Conservation (phyloP, 2,113 vertebrate species). For the Chionomys nivalis region DNA sequence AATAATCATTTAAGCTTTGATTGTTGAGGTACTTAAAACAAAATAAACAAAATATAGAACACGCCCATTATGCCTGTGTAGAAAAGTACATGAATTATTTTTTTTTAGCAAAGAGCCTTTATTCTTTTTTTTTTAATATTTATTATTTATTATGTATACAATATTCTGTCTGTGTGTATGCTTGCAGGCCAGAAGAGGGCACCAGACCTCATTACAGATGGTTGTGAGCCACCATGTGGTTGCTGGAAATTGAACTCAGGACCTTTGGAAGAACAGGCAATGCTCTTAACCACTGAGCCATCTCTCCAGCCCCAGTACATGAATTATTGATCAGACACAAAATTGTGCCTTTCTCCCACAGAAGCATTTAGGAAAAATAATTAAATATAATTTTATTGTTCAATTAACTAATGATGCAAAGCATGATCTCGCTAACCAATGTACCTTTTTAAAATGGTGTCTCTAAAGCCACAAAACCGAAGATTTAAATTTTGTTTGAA, state of each 20-base stretch:
- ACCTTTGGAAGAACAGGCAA: no score
- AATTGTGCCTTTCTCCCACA: background rate
- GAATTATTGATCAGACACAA: background rate
- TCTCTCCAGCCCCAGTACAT: no score
- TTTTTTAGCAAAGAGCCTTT: no score
- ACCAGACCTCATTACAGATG: no score
- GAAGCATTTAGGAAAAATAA: slow-evolving; percentile 25
- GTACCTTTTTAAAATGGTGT: background rate
- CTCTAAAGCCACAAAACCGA: background rate
- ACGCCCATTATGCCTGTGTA: background rate
- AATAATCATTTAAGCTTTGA: background rate
- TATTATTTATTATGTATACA: no score
- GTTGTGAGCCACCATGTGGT: no score
- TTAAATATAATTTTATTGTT: background rate
- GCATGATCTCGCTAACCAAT: background rate
- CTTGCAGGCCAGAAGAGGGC: no score
- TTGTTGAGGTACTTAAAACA: background rate
- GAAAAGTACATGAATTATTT: background rate
- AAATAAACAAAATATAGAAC: background rate
- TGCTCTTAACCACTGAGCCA: no score
- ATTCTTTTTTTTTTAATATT: no score
- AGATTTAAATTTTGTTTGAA: background rate
- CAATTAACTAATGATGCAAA: slow-evolving; percentile 46
- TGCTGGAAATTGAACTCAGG: no score
- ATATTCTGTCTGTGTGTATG: no score